These are phyloP conservation scores for Bettongia penicillata DNA, from an alignment of 2,113 vertebrate species.

Conservation along the genomic window DNA sequence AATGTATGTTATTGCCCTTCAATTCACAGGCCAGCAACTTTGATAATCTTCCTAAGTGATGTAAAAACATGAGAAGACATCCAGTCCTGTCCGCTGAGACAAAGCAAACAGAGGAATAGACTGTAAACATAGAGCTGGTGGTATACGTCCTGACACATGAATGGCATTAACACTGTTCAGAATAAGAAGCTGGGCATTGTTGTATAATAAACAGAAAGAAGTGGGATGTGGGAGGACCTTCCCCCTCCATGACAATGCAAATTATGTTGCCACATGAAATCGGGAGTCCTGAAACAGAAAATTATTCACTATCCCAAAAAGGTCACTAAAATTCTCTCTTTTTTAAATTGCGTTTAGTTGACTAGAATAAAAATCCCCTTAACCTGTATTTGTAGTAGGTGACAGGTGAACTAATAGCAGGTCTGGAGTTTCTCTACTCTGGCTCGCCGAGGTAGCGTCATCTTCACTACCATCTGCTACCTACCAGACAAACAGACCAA, in stretches of 20 bases:
- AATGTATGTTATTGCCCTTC: constrained; percentile 38
- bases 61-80: constrained; percentile 72
- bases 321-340: constrained; percentile 42
- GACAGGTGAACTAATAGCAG: constrained; percentile 89
- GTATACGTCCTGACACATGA: constrained; percentile 84
- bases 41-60: constrained; percentile 79
- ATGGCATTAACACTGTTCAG: constrained; percentile 84
- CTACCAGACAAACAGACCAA: constrained; percentile 86
- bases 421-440: constrained; percentile 86
- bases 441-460: constrained; percentile 79
- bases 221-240: background rate
- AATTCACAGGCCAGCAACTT: constrained; percentile 74
- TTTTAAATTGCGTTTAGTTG: background rate
- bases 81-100: constrained; percentile 81
- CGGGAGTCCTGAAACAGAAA: background rate
- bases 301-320: constrained; percentile 65
- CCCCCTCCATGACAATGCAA: constrained; percentile 45
- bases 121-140: constrained; percentile 83
- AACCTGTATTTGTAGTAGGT: constrained; percentile 86
- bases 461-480: constrained; percentile 88
- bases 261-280: constrained; percentile 29
- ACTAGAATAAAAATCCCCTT: constrained; percentile 70
- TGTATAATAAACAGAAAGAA: constrained; percentile 74
- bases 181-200: constrained; percentile 73
- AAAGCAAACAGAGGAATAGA: constrained; percentile 80